These are phyloP conservation scores for Sturmia bella DNA, from an alignment of 2,888 invertebrate species.

Conservation along the genomic window DNA sequence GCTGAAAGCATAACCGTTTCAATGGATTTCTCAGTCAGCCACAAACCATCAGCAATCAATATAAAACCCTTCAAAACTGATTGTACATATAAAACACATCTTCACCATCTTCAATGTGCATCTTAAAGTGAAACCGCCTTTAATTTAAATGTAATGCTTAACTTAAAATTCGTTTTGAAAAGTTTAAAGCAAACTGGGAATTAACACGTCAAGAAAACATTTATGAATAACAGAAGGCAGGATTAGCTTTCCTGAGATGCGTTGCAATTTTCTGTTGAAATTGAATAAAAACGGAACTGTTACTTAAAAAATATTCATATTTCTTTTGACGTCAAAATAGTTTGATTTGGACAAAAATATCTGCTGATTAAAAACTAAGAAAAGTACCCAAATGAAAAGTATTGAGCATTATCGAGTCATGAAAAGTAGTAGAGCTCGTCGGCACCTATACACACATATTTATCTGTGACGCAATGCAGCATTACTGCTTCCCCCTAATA, in stretches of 20 bases:
- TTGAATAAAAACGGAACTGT: too few relatives aligned
- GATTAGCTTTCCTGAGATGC: background rate
- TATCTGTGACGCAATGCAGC: too few relatives aligned
- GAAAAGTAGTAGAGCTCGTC: too few relatives aligned
- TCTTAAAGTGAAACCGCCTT: constrained; percentile 28
- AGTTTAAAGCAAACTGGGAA: constrained; percentile 56
- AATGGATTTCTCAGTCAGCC: constrained; percentile 29
- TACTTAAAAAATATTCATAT: too few relatives aligned
- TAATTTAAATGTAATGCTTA: constrained; percentile 40
- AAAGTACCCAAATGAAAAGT: too few relatives aligned
- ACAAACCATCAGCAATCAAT: constrained; percentile 42
- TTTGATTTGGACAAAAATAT: too few relatives aligned
- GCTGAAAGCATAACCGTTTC: background rate
- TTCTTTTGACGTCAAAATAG: too few relatives aligned
- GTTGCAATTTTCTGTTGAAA: too few relatives aligned
- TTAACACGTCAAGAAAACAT: constrained; percentile 23
- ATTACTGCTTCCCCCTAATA: too few relatives aligned
- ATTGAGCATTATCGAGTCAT: too few relatives aligned
- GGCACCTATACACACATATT: too few relatives aligned
- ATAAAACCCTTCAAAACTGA: constrained; percentile 50
- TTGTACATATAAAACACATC: constrained; percentile 42
- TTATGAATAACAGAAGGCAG: constrained; percentile 1
- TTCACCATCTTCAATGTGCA: constrained; percentile 28
- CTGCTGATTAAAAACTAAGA: too few relatives aligned
- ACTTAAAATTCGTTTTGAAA: constrained; percentile 45